Base-by-base conservation (phyloP, 2,113 vertebrate species). In the Chloebia gouldiae region DNA sequence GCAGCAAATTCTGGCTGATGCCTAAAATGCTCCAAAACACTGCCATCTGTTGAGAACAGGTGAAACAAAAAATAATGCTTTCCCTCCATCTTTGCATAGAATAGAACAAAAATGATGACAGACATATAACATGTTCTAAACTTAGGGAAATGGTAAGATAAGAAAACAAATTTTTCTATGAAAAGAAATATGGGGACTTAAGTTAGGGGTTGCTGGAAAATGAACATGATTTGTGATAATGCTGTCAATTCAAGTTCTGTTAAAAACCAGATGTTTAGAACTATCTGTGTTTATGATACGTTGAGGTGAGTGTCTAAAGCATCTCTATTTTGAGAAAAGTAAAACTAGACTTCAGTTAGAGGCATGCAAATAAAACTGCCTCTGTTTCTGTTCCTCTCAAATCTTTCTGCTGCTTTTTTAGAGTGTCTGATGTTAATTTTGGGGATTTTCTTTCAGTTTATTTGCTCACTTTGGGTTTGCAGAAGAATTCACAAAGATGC, bases 281-380 rank as follows among this genome's bases (percentile, higher is more conserved):
- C 6, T 18, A 24, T 72, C 31, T 45, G 30, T 54, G 44, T 59
- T 86, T 57, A 17, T 50, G 23, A 14, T 77, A 33, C 18, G 30
- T 65, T 81, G 66, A 72, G 54, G 13, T 44, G 23, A 51, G 11
- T 33, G 15, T 49, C 35, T 75, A 39, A 69, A 81, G 57, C 2
- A 6, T 27, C 31, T 75, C 61, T 82, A 14, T 59, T 73, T 94
- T 87, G 81, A 76, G 82, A 63, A 65, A 45, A 89, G 31, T 76
- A 69, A 91, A 92, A 23, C 31, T 63, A 92, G 42, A 49, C 54
- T 87, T 96, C 87, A 54, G 91, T 93, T 89, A 85, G 84, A 16
- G 15, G 21, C 66, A 92, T 93, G 93, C 75, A 97, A 88, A 95
- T 89, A 33, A 89, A 49, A 15, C 3, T 3, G 15, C 13, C 8